Evolutionary conservation across 2,113 vertebrate genomes (phyloP), one percentile per base, ranked within the genome.

Genomic region (Xiphophorus couchianus): DNA sequence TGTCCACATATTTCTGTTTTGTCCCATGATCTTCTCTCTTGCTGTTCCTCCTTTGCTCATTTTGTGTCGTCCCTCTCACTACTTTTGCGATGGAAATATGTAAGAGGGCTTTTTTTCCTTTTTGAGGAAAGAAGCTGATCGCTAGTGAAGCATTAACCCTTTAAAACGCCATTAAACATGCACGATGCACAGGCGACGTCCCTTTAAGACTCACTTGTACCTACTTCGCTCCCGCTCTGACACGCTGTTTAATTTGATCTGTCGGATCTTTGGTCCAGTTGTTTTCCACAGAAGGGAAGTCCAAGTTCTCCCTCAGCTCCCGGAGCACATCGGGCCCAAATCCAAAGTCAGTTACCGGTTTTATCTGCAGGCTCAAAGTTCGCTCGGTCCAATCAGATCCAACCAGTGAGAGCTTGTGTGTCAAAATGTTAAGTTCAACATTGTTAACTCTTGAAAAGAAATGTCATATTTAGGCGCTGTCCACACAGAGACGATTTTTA

Each of bases 181-280:
- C 83, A 79, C 83, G 78, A 92, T 89, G 92, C 92, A 94, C 91
- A 90, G 86, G 80, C 84, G 88, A 90, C 83, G 92, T 90, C 93
- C 93, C 94, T 95, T 95, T 94, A 95, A 94, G 83, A 90, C 84
- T 77, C 74, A 85, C 74, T 74, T 82, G 78, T 79, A 79, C 82
- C 83, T 83, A 86, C 85, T 77, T 76, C 1, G 33, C 81, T 81
- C 81, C 75, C 71, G 76, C 80, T 83, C 76, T 63, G 31, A 65
- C 79, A 74, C 73, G 72, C 78, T 62, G 65, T 85, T 69, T 77
- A 27, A 33, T 79, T 82, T 73, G 17, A n/a, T 44, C 14, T 44
- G 31, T 42, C 17, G 35, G 66, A 15, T 29, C 25, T 73, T 66
- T 0, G 12, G 14, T 39, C 44, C 17, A 13, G 60, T 68, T 17